A percentile compares a stretch with the other conserved stretches of the same genome.
Evolutionary conservation across 2,797 vertebrate genomes (phyloP).

Genomic region (Oreochromis grahami): DNA sequence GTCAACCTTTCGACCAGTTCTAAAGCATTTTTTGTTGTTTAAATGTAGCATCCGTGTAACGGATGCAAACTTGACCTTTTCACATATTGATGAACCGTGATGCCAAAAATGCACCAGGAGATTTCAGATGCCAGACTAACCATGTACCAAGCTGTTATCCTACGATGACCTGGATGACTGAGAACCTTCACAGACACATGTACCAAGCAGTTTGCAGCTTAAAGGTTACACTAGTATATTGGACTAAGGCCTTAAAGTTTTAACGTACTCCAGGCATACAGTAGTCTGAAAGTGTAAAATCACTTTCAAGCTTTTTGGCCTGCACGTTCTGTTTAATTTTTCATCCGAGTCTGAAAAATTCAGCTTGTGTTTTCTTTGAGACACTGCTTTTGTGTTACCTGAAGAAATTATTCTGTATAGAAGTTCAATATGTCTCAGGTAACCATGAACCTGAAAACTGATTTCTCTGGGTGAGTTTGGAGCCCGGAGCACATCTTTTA

Average conservation of each 20-base stretch:
- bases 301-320: not conserved
- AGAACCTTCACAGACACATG: not conserved
- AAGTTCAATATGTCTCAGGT: constrained; percentile 58
- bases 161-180: too few relatives aligned
- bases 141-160: not conserved
- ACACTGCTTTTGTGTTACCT: constrained; percentile 36
- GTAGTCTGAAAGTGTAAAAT: not conserved
- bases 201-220: not conserved
- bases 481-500: constrained; percentile 34
- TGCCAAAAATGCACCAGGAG: not conserved
- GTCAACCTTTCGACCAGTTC: not conserved
- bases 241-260: not conserved
- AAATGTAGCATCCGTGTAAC: constrained; percentile 21
- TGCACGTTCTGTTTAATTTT: constrained; percentile 26
- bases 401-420: constrained; percentile 45
- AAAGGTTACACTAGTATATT: not conserved
- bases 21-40: constrained; percentile 10
- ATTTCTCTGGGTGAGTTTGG: constrained; percentile 51
- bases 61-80: constrained; percentile 29
- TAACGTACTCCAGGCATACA: not conserved
- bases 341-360: constrained; percentile 34
- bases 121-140: constrained; percentile 16
- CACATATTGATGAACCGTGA: constrained; percentile 6
- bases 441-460: constrained; percentile 53
- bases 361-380: constrained; percentile 10